Evolutionary conservation across 2,113 vertebrate species (phyloP).

Genomic region (Acinonyx jubatus): DNA sequence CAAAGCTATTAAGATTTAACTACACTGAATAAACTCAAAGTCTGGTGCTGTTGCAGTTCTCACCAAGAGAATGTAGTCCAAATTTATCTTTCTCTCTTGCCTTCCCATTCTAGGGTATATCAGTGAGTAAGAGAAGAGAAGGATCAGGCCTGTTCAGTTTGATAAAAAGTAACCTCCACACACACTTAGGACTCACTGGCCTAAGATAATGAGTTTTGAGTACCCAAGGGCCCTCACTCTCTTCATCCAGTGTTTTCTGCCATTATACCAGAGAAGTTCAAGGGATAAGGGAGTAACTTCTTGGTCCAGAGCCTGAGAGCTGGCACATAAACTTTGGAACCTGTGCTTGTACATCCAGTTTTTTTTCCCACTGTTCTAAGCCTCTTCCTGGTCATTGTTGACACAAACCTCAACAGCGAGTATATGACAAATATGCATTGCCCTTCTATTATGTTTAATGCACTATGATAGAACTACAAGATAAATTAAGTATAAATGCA

Average conservation of each 20-base stretch:
- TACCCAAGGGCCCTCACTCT: background rate
- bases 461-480: background rate
- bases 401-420: background rate
- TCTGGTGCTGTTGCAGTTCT: background rate
- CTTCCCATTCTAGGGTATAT: background rate
- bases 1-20: background rate
- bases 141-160: background rate
- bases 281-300: background rate
- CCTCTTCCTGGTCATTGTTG: background rate
- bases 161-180: background rate
- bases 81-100: background rate
- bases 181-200: background rate
- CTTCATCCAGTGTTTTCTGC: background rate
- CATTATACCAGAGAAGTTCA: background rate
- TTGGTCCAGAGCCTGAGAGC: background rate
- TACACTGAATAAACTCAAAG: background rate
- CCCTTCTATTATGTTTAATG: background rate
- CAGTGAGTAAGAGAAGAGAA: background rate
- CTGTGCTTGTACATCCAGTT: slow-evolving; percentile 13
- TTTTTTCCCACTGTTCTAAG: background rate
- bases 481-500: background rate
- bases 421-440: background rate
- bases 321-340: background rate
- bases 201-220: background rate
- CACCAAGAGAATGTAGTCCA: background rate